A percentile compares a stretch with the other conserved stretches of the same genome.
phyloP scores from a whole-genome alignment of 2,113 vertebrate species.

The Rhynchopsitta pachyrhyncha region DNA sequence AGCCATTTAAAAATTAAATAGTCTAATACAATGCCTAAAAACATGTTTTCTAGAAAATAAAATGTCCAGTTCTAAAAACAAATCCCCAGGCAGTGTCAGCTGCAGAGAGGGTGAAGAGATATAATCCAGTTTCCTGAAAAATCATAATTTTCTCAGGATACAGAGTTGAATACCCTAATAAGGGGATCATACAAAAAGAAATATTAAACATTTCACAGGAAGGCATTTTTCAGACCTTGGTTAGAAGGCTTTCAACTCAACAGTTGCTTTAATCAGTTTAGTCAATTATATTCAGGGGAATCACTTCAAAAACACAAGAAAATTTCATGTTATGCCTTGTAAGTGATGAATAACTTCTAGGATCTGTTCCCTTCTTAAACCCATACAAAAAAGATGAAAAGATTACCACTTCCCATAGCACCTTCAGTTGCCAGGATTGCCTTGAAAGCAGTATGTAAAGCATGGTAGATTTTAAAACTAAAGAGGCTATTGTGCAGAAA shows the following conservation, averaged over 20 bases:
- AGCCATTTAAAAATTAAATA: neutral
- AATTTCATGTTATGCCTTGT: conserved; percentile 41
- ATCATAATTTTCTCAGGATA: neutral
- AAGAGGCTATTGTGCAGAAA: conserved; percentile 41
- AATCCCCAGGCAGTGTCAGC: neutral
- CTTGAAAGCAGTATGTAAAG: conserved; percentile 26
- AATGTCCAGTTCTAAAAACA: neutral
- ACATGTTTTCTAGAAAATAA: neutral
- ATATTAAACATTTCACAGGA: conserved; percentile 50
- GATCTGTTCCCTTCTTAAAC: conserved; percentile 15
- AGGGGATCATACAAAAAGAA: conserved; percentile 35
- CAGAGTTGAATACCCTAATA: conserved; percentile 9
- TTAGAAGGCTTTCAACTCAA: conserved; percentile 56
- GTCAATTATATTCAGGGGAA: conserved; percentile 57
- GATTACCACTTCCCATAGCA: conserved; percentile 22
- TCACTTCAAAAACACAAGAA: conserved; percentile 60
- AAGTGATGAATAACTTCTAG: conserved; percentile 49
- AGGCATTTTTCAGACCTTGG: conserved; percentile 48
- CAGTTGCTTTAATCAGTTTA: conserved; percentile 66
- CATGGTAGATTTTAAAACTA: neutral
- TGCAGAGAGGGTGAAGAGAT: neutral
- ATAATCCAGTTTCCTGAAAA: conserved; percentile 1
- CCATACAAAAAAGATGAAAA: conserved; percentile 50
- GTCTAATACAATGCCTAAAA: neutral
- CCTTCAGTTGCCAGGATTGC: conserved; percentile 9